phyloP scores from a whole-genome alignment of 2,797 vertebrate genomes.

The Neolamprologus multifasciatus region DNA sequence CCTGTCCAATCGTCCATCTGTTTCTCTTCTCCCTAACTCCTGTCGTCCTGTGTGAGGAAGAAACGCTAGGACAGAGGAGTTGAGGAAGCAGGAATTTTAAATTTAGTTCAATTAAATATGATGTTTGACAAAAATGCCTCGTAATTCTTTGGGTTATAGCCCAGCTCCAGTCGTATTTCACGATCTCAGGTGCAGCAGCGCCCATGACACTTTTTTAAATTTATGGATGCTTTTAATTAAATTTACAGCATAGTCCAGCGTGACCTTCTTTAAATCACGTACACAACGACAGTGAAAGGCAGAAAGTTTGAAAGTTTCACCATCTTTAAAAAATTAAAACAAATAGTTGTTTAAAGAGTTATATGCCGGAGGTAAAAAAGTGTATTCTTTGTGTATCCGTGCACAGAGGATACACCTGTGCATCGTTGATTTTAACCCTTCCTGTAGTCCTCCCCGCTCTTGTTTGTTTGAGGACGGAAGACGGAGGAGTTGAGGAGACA shows the following conservation, averaged over 20 bases:
- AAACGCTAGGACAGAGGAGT: neutral
- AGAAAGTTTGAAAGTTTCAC: neutral
- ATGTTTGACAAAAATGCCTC: neutral
- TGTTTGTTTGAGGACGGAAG: neutral
- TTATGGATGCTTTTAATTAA: neutral
- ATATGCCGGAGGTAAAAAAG: neutral
- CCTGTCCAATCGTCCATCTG: neutral
- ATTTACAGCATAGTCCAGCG: neutral
- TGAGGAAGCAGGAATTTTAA: neutral
- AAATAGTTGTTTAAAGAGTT: neutral
- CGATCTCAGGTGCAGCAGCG: rapidly evolving
- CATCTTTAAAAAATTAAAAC: neutral
- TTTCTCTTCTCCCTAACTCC: neutral
- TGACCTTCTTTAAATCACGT: neutral
- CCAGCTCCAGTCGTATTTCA: neutral
- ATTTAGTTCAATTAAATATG: neutral
- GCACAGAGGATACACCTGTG: neutral
- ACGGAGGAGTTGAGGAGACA: neutral
- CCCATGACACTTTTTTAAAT: neutral
- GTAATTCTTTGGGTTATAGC: neutral
- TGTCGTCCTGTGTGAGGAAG: neutral
- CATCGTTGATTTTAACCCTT: neutral
- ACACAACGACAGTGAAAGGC: neutral
- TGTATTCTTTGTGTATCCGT: neutral
- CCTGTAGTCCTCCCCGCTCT: rapidly evolving